Percentiles rank a stretch among this genome's conserved stretches.
These are phyloP conservation scores for Todiramphus saurophagus DNA, from an alignment of 2,113 vertebrate genomes.

Conservation along the genomic window DNA sequence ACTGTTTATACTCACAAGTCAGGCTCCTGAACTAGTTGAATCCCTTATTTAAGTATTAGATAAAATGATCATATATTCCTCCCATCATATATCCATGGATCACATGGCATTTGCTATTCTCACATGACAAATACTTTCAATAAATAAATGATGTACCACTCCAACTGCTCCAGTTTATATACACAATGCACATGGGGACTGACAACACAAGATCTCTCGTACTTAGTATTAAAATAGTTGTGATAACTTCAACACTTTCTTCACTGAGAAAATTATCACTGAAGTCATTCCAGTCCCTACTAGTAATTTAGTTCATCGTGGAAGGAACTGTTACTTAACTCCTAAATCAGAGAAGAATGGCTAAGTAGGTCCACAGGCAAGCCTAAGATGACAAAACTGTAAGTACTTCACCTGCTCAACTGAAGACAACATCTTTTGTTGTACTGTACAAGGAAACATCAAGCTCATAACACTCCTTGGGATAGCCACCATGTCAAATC, in stretches of 20 bases:
- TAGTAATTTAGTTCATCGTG: background rate
- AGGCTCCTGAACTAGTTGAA: slow-evolving; percentile 58
- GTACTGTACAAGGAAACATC: background rate
- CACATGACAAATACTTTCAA: slow-evolving; percentile 76
- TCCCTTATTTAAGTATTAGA: slow-evolving; percentile 68
- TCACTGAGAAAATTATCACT: no score
- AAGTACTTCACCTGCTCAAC: background rate
- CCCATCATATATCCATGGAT: slow-evolving; percentile 72
- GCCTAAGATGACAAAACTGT: background rate
- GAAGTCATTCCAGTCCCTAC: background rate
- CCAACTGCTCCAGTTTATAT: slow-evolving; percentile 62
- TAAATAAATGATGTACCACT: slow-evolving; percentile 67
- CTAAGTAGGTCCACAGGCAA: background rate
- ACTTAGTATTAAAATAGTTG: no score
- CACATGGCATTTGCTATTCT: slow-evolving; percentile 80
- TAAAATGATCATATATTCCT: slow-evolving; percentile 75
- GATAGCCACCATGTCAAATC: background rate
- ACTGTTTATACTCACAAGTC: slow-evolving; percentile 73
- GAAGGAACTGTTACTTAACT: background rate
- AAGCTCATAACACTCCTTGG: background rate
- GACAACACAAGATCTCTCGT: background rate
- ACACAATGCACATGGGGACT: background rate
- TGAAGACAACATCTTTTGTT: background rate
- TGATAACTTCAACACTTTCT: no score
- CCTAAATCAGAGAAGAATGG: background rate